Evolutionary conservation across 2,113 vertebrate species (phyloP), one percentile per base, ranked within the genome.

Genomic region (Lepus europaeus): DNA sequence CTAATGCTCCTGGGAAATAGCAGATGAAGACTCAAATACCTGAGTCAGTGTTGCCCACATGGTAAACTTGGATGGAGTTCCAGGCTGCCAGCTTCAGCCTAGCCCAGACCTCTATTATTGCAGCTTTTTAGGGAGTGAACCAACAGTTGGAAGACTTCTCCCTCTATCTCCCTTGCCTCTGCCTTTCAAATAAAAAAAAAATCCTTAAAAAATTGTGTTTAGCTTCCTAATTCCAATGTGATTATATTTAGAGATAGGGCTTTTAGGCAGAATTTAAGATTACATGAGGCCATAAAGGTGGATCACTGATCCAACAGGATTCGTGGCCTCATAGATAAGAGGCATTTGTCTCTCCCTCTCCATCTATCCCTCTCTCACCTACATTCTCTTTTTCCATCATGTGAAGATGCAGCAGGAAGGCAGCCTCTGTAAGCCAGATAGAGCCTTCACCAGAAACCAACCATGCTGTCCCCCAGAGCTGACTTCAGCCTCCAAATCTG

Each of bases 211-310:
- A 59, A 59, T 59, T 20, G 14, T 53, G 31, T 53, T 63, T 39
- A 86, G 68, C 6, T 3, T 1, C 14, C 82, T 63, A 4, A 0
- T 33, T 16, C 2, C 6, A 12, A 4, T 17, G 61, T 63, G 59
- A 51, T 36, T 36, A 6, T 33, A 39, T 51, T 49, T 83, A 45
- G 51, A 87, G 49, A 63, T 1, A 64, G 9, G 6, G 12, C 27
- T 74, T 93, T 87, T 17, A 78, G 72, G 27, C 89, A 8, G 33
- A 22, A 96, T 39, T 70, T 59, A 33, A 72, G 72, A 23, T 79
- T 74, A 83, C 87, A 29, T 63, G 25, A 83, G 27, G 5, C 64
- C 51, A 12, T 36, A 78, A 33, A 16, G 3, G 17, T 59, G 10
- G 61, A 66, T 25, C 51, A 20, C 53, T 53, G 69, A 74, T 59